Percentiles rank a stretch among this genome's conserved stretches.
phyloP scores from a whole-genome alignment of 2,113 vertebrate species.

The Pseudorhombus dupliciocellatus region DNA sequence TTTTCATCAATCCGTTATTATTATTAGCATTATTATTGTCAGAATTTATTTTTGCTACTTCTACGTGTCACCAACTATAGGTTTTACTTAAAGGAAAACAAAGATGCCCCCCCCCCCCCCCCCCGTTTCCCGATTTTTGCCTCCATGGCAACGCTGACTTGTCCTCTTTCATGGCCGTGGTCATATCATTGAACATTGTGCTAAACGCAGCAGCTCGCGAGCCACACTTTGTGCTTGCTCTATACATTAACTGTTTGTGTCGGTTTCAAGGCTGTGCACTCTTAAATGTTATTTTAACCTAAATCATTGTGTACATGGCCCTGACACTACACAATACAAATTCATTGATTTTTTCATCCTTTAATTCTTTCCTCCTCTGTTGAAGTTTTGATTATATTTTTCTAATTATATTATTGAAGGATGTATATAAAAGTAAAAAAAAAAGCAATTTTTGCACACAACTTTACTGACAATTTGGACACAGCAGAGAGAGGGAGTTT shows the following conservation, averaged over 20 bases:
- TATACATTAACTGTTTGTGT: conserved; percentile 44
- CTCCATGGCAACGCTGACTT: conserved; percentile 43
- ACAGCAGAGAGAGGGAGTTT: conserved; percentile 54
- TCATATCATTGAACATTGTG: conserved; percentile 57
- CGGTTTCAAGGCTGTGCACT: conserved; percentile 52
- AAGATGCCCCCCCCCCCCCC: conserved; percentile 20
- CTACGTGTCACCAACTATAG: not conserved
- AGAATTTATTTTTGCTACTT: not conserved
- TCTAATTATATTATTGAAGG: no score
- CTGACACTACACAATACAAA: not conserved
- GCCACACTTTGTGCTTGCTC: conserved; percentile 58
- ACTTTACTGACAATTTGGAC: conserved; percentile 52
- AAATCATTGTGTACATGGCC: no score
- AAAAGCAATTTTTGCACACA: not conserved
- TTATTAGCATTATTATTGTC: not conserved
- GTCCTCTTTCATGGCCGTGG: conserved; percentile 50
- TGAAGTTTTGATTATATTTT: no score
- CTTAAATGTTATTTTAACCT: conserved; percentile 29
- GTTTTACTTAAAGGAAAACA: conserved; percentile 9
- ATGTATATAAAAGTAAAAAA: not conserved
- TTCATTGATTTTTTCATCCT: not conserved
- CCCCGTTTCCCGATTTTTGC: conserved; percentile 17
- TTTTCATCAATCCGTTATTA: not conserved
- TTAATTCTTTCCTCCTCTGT: no score
- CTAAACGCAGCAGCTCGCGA: conserved; percentile 50